Percentiles rank a stretch among this genome's conserved stretches.
Conservation (phyloP, 2,888 invertebrate species). For the Ectemnius cavifrons region DNA sequence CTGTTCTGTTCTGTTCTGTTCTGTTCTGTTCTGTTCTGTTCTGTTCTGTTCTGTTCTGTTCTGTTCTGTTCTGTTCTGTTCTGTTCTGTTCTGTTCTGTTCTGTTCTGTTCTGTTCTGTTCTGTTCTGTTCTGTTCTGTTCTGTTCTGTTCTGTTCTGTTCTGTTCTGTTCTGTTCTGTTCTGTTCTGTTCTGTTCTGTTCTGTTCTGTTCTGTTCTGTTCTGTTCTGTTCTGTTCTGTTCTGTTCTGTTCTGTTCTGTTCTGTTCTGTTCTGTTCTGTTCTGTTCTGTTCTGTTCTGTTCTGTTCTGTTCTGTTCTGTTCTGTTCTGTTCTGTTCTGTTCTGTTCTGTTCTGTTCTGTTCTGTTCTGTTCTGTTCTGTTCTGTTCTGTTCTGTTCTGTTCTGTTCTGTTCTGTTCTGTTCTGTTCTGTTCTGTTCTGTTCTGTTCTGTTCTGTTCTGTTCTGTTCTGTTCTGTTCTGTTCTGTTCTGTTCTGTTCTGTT, state of each 20-base stretch:
- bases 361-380: no score
- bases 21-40: background rate
- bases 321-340: background rate
- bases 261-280: background rate
- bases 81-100: background rate
- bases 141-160: background rate
- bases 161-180: background rate
- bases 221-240: background rate
- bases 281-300: background rate
- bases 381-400: no score
- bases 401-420: no score
- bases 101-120: background rate
- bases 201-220: background rate
- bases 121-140: background rate
- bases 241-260: background rate
- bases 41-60: background rate
- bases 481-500: no score
- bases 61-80: background rate
- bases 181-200: background rate
- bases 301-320: background rate
- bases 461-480: no score
- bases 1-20: background rate
- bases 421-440: no score
- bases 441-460: no score
- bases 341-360: background rate